Base-by-base conservation (phyloP, 2,888 invertebrate genomes). In the Micoletzkya japonica region DNA sequence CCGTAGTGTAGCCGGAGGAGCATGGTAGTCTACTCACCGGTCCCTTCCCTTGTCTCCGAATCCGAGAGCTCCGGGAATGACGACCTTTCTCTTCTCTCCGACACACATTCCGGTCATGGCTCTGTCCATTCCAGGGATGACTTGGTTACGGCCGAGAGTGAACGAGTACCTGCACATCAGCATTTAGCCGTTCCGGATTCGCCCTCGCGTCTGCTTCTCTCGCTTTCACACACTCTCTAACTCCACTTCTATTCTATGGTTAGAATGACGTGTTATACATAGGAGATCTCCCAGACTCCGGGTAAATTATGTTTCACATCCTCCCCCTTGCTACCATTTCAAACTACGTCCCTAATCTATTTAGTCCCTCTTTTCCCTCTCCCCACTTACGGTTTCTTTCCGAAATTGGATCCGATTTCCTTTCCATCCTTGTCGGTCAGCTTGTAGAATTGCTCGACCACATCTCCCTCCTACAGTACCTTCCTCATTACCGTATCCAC, bases 61-160 rank as follows among this genome's bases (percentile, higher is more conserved):
- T 63, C 84, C 85, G 63, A 84, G 78, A 39, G 73, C 74, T 57
- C 77, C 75, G 24, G 84, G 84, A 69, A 84, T 84, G 60, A 82
- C 81, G 49, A 84, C 85, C 76, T 83, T 84, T 70, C 84, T 75
- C 77, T 84, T 84, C 73, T 84, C 84, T 60, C 84, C 84, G 50
- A 83, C 76, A 72, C 84, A 84, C 84, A 84, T 84, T 59, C 82
- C 84, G 50, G 80, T 82, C 79, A 80, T 80, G 10, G 81, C 81
- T 52, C 82, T 74, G 56, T 84, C 84, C 84, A 84, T 84, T 67
- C 85, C 84, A 7, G 78, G 72, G 72, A 84, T 84, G 10, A 84
- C 84, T 72, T 83, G 82, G 69, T 75, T 79, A 56, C 73, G 76
- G 63, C 84, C 84, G 44, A 84, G 77, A 39, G 81, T 84, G 79